These are phyloP conservation scores for Choloepus hoffmanni DNA, from an alignment of 2,113 vertebrate species.

Conservation along the genomic window DNA sequence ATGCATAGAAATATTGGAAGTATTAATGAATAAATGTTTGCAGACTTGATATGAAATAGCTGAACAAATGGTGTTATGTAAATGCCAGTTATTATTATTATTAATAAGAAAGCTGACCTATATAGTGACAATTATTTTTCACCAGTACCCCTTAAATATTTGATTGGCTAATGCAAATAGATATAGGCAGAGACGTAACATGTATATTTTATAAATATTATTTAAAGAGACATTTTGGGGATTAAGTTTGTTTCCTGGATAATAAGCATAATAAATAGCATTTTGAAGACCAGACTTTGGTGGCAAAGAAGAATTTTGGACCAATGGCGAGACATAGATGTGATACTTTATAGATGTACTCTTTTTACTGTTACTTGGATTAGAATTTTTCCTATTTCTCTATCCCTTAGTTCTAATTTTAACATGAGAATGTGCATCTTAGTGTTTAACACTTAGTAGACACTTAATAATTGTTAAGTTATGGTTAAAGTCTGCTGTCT, in stretches of 20 bases:
- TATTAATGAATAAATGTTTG: conserved; percentile 65
- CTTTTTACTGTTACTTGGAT: not conserved
- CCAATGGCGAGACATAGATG: not conserved
- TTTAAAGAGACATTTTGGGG: not conserved
- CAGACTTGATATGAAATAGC: not conserved
- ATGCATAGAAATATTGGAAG: conserved; percentile 35
- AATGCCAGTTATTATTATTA: conserved; percentile 58
- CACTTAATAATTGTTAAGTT: conserved; percentile 12
- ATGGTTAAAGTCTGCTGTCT: not conserved
- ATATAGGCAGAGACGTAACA: not conserved
- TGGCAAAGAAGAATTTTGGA: not conserved
- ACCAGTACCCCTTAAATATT: not conserved
- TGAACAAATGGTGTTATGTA: conserved; percentile 10
- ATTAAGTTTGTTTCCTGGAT: not conserved
- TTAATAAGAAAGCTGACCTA: conserved; percentile 10
- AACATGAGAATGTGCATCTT: not conserved
- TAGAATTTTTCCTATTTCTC: not conserved
- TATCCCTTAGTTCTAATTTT: conserved; percentile 12
- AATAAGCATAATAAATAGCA: not conserved
- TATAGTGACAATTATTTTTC: conserved; percentile 54
- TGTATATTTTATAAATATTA: not conserved
- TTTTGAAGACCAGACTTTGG: not conserved
- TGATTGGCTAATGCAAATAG: not conserved
- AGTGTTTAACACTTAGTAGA: not conserved
- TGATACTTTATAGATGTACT: not conserved